phyloP scores from a whole-genome alignment of 2,113 vertebrate genomes.

The Muntiacus reevesi region DNA sequence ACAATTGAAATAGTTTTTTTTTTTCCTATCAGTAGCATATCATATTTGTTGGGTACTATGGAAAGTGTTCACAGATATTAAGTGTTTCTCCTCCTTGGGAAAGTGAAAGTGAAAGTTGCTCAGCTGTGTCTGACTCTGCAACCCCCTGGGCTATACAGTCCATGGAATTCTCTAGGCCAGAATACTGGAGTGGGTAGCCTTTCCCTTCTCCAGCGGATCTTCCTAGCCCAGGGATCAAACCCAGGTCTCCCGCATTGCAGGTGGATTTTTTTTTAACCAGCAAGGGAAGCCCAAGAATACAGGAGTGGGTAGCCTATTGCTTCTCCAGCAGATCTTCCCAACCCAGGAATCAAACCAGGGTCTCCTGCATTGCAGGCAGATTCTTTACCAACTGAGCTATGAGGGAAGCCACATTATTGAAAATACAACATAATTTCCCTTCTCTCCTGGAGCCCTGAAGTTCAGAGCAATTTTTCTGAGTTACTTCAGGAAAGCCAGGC shows the following conservation, averaged over 20 bases:
- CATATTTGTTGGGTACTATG: slow-evolving; percentile 67
- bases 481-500: slow-evolving; percentile 27
- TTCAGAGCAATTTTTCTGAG: slow-evolving; percentile 55
- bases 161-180: not conserved
- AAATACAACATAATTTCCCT: slow-evolving; percentile 43
- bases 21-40: slow-evolving; percentile 37
- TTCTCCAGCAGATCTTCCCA: not conserved
- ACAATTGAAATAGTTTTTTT: slow-evolving; percentile 33
- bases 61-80: slow-evolving; percentile 64
- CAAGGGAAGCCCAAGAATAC: not conserved
- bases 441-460: slow-evolving; percentile 29
- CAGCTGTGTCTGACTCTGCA: no score
- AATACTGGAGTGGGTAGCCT: not conserved
- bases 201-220: not conserved
- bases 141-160: no score
- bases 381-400: not conserved
- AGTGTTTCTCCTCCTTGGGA: slow-evolving; percentile 21
- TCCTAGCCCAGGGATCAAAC: not conserved
- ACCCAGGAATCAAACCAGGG: not conserved
- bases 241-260: not conserved
- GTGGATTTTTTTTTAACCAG: not conserved
- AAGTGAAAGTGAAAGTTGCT: not conserved
- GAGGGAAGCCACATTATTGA: not conserved
- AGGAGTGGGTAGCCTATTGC: not conserved
- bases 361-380: not conserved